Percentiles rank a stretch among this genome's conserved stretches.
phyloP scores from a whole-genome alignment of 2,888 invertebrate species.

The Chymomyza caudatula region DNA sequence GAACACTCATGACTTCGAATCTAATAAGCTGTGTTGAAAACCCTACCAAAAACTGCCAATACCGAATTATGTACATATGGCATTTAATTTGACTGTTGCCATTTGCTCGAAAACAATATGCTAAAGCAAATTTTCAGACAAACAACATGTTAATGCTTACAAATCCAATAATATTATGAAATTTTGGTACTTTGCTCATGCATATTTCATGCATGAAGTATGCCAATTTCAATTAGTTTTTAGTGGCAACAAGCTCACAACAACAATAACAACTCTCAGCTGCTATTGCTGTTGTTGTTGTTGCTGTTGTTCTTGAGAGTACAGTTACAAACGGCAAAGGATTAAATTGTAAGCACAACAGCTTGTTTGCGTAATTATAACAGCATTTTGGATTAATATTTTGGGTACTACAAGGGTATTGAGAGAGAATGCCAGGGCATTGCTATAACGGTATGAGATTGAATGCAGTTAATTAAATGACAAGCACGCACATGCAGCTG shows the following conservation, averaged over 20 bases:
- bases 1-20: too few species aligned
- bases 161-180: constrained; percentile 36
- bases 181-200: constrained; percentile 9
- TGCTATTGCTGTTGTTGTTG: neutral
- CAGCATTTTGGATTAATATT: constrained; percentile 34
- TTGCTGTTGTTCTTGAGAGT: neutral
- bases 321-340: constrained; percentile 19
- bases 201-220: constrained; percentile 31
- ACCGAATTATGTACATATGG: too few species aligned
- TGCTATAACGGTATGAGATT: constrained; percentile 10
- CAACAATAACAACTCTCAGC: neutral
- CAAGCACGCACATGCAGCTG: constrained; percentile 19
- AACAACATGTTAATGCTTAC: constrained; percentile 14
- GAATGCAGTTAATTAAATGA: constrained; percentile 54
- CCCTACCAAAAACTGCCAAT: too few species aligned
- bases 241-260: constrained; percentile 18
- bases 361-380: constrained; percentile 50
- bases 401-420: constrained; percentile 8
- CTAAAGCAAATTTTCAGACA: neutral
- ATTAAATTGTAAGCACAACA: constrained; percentile 42
- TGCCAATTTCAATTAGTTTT: constrained; percentile 48
- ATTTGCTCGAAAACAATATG: too few species aligned
- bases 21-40: too few species aligned
- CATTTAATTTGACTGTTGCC: too few species aligned
- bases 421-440: constrained; percentile 13